phyloP scores from a whole-genome alignment of 1,140 invertebrate species.

The Colletes gigas region DNA sequence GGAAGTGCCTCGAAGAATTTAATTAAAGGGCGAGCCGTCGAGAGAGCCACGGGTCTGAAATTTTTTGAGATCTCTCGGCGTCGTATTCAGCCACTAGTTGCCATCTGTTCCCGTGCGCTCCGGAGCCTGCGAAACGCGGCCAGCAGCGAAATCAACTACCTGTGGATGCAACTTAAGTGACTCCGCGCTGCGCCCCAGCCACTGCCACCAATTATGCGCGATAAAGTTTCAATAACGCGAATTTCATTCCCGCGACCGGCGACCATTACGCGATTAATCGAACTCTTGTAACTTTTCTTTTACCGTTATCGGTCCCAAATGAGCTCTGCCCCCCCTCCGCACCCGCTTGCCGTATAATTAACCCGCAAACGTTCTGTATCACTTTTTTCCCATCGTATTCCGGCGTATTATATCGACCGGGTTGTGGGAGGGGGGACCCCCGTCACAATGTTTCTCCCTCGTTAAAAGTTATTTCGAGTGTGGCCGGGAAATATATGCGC shows the following conservation, averaged over 20 bases:
- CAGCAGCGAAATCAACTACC: conserved; percentile 75
- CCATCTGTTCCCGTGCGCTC: conserved; percentile 38
- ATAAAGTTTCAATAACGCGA: conserved; percentile 44
- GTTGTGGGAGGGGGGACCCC: too few relatives aligned
- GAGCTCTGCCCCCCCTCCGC: background rate
- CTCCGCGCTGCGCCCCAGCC: conserved; percentile 32
- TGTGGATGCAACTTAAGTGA: conserved; percentile 75
- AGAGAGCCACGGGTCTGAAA: conserved; percentile 6
- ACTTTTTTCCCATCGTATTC: too few relatives aligned
- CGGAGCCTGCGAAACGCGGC: conserved; percentile 60
- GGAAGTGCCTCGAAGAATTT: conserved; percentile 41
- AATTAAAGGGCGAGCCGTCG: conserved; percentile 20
- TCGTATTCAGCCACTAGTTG: conserved; percentile 45
- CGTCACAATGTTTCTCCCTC: too few relatives aligned
- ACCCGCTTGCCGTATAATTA: too few relatives aligned
- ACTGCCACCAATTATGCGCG: conserved; percentile 28
- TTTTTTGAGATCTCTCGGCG: conserved; percentile 36
- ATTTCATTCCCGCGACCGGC: conserved; percentile 37
- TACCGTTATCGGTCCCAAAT: background rate
- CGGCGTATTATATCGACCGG: too few relatives aligned
- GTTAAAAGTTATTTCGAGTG: too few relatives aligned
- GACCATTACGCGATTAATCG: conserved; percentile 32
- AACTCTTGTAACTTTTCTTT: background rate
- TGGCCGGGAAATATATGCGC: too few relatives aligned
- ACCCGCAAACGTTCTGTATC: too few relatives aligned